These are phyloP conservation scores for mouse (Mus musculus) DNA, from an alignment of 2,113 vertebrate genomes.

Conservation along the genomic window DNA sequence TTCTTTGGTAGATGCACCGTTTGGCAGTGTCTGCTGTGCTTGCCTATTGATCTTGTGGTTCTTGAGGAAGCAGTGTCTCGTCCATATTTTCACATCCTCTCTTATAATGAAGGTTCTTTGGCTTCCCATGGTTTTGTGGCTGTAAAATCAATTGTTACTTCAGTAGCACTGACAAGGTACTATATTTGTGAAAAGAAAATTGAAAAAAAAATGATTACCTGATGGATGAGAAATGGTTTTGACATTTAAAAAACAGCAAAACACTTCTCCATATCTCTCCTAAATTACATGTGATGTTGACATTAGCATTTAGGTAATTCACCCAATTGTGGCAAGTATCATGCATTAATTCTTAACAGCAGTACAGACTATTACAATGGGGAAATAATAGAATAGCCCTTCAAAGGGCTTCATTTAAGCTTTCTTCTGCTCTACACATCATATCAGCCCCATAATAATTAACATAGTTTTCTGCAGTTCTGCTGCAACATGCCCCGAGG, in stretches of 20 bases:
- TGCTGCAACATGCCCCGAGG: background rate
- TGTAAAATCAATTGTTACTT: conserved; percentile 76
- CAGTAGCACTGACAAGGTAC: conserved; percentile 59
- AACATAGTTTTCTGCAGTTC: conserved; percentile 54
- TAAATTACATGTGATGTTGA: conserved; percentile 74
- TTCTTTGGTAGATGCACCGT: conserved; percentile 3
- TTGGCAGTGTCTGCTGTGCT: background rate
- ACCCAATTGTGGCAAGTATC: conserved; percentile 61
- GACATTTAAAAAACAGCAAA: conserved; percentile 78
- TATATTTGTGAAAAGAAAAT: conserved; percentile 77
- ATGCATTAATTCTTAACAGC: conserved; percentile 70
- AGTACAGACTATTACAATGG: conserved; percentile 56
- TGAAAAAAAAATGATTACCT: conserved; percentile 80
- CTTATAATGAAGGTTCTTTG: conserved; percentile 69
- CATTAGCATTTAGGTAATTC: conserved; percentile 77
- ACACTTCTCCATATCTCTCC: conserved; percentile 60
- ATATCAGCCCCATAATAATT: conserved; percentile 51
- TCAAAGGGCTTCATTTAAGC: conserved; percentile 40
- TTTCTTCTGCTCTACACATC: conserved; percentile 43
- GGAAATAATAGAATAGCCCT: conserved; percentile 26
- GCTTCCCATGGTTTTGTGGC: conserved; percentile 62
- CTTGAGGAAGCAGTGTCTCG: conserved; percentile 60
- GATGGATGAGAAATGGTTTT: conserved; percentile 78
- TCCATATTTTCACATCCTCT: conserved; percentile 68
- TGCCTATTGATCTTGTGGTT: conserved; percentile 71